Conservation (phyloP, 2,888 invertebrate species). For the Rhaphigaster nebulosa region DNA sequence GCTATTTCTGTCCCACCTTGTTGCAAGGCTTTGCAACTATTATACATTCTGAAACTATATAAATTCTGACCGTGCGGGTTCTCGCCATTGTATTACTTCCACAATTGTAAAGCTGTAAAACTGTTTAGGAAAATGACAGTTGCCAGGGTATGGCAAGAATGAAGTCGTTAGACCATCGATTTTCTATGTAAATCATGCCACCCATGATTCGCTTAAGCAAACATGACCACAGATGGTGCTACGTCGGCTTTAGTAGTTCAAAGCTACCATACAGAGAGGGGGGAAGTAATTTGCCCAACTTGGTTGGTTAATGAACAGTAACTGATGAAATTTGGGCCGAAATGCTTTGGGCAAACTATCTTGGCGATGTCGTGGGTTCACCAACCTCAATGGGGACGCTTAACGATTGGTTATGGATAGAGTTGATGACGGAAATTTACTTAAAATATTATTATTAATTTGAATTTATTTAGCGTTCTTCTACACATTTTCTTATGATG, state of each 20-base stretch:
- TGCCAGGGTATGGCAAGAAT: no score
- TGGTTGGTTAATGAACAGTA: neutral
- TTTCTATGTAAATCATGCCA: neutral
- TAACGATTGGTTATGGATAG: neutral
- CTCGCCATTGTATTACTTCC: no score
- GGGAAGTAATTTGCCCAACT: neutral
- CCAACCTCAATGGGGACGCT: neutral
- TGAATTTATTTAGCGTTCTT: no score
- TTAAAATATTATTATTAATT: neutral
- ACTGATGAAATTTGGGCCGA: neutral
- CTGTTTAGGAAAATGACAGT: no score
- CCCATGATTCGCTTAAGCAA: neutral
- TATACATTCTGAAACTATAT: no score
- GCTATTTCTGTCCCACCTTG: no score
- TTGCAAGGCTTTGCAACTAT: no score
- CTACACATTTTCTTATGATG: no score
- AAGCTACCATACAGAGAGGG: neutral
- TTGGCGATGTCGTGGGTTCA: conserved; percentile 59
- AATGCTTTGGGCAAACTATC: conserved; percentile 12
- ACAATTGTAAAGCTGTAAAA: no score
- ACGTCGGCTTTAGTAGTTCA: neutral
- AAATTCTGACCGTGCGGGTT: no score
- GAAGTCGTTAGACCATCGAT: no score
- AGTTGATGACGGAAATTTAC: neutral
- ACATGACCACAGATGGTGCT: neutral